phyloP scores from a whole-genome alignment of 2,113 vertebrate genomes.

The Girardinichthys multiradiatus region DNA sequence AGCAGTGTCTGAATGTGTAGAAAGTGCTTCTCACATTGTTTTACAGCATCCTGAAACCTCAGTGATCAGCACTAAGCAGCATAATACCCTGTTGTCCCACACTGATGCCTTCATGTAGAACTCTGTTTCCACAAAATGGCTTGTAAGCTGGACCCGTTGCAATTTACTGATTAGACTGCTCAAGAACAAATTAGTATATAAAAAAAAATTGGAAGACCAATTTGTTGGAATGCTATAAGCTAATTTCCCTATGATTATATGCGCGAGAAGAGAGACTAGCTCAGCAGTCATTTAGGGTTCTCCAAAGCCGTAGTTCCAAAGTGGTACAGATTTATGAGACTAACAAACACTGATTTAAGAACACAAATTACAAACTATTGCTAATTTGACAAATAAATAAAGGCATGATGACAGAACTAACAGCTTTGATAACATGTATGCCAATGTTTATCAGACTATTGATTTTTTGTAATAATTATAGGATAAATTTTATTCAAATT shows the following conservation, averaged over 20 bases:
- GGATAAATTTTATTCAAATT: too few species aligned
- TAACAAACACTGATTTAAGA: background rate
- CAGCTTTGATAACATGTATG: background rate
- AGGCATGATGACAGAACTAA: background rate
- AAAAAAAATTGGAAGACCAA: background rate
- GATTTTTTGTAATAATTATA: too few species aligned
- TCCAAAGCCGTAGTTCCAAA: background rate
- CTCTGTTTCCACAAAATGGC: conserved; percentile 50
- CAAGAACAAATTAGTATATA: background rate
- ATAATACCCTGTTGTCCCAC: conserved; percentile 64
- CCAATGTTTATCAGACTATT: too few species aligned
- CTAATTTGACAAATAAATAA: background rate
- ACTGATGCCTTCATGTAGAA: conserved; percentile 36
- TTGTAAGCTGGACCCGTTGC: conserved; percentile 28
- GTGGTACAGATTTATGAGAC: background rate
- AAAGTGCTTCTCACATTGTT: conserved; percentile 80
- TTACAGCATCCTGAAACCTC: conserved; percentile 76
- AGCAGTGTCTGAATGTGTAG: conserved; percentile 71
- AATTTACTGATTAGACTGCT: conserved; percentile 27
- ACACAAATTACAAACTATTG: background rate
- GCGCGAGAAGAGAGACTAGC: background rate
- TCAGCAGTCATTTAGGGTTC: background rate
- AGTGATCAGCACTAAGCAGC: conserved; percentile 75
- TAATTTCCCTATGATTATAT: background rate
- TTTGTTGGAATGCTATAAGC: background rate